A percentile compares a stretch with the other conserved stretches of the same genome.
phyloP scores from a whole-genome alignment of 2,797 vertebrate species.

The Brotogeris chrysoptera region DNA sequence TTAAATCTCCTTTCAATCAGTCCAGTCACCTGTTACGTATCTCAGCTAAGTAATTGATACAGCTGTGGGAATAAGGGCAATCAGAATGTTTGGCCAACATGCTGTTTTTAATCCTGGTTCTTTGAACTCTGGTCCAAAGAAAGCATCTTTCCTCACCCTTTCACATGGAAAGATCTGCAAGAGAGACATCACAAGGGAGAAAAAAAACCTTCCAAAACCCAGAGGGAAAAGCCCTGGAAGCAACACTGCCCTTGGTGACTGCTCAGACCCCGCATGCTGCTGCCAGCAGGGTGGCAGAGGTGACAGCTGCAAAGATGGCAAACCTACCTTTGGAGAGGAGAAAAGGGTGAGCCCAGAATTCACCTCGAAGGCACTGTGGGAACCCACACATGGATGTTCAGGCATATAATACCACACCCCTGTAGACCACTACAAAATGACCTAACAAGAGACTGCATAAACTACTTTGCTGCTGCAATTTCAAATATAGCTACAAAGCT shows the following conservation, averaged over 20 bases:
- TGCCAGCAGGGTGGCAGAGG: not conserved
- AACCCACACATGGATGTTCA: constrained; percentile 45
- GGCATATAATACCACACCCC: not conserved
- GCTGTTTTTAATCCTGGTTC: not conserved
- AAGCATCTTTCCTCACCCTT: not conserved
- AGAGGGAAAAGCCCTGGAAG: not conserved
- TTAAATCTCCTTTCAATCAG: not conserved
- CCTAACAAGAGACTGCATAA: constrained; percentile 7
- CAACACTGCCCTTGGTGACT: not conserved
- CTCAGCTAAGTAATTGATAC: not conserved
- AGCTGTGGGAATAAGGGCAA: not conserved
- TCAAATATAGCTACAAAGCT: not conserved
- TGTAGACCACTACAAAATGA: not conserved
- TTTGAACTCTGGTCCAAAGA: not conserved
- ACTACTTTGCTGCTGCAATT: not conserved
- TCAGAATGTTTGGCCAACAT: not conserved
- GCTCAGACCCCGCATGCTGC: not conserved
- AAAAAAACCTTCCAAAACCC: not conserved
- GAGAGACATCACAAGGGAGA: not conserved
- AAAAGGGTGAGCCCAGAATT: not conserved
- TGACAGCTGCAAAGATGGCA: not conserved
- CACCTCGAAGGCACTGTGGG: not conserved
- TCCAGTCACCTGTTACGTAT: not conserved
- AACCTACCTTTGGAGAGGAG: not conserved
- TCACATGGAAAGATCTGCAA: not conserved